Evolutionary conservation across 2,113 vertebrate species (phyloP), one percentile per base, ranked within the genome.

Genomic region (Andinoacara biseriatus): DNA sequence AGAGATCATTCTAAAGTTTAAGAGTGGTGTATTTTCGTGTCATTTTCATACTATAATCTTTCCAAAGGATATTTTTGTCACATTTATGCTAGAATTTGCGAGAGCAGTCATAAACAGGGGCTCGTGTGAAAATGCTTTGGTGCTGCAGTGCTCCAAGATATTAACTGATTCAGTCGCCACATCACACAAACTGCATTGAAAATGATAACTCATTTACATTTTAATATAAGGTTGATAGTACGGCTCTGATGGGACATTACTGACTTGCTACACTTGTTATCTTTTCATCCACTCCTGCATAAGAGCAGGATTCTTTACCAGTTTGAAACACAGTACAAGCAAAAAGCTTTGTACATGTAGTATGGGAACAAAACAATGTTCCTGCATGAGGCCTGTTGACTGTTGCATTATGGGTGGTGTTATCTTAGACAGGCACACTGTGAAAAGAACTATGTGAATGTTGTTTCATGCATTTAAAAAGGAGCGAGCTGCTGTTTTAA

Each of bases 381-480:
- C 26, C 46, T 62, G 76, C 43, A 52, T 18, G 43, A 62, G 43
- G 43, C 29, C 20, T 10, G 15, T 14, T 46, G 52, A 58, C 38
- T 72, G 8, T 54, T 18, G n/a, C 31, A 9, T 54, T 72, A 35
- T 81, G 59, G 24, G 31, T 1, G 7, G 57, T n/a, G 46, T 75
- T 81, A 81, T 69, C 43, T 26, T 5, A 26, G 72, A 9, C 57
- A 58, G 24, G 5, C 59, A 75, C 58, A 78, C 29, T 52, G 61
- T 26, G 10, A 79, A 58, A 26, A 33, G 4, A 10, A 38, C 1
- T 9, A 58, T 26, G 49, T 24, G 56, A 35, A 84, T 31, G 17
- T 40, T 58, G 46, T 31, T 72, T 72, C 18, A 31, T 54, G 46
- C 67, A 14, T 57, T 65, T 60, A 61, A 49, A 83, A 76, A 56